Conservation (phyloP, 2,888 invertebrate genomes). For the Teleiodes luculella region DNA sequence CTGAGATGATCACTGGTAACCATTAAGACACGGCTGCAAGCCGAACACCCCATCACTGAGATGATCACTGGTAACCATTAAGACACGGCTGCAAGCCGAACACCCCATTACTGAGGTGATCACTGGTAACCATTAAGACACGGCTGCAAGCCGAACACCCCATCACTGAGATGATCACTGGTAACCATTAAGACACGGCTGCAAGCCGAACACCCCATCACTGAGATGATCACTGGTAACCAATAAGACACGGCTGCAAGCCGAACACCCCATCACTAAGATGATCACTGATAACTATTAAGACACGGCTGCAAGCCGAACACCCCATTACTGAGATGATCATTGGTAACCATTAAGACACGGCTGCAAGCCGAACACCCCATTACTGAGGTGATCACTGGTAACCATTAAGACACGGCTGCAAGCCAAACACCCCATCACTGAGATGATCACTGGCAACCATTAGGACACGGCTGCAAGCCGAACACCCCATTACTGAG, state of each 20-base stretch:
- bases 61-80: constrained; percentile 99
- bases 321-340: constrained; percentile 99
- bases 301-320: constrained; percentile 96
- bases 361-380: constrained; percentile 97
- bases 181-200: constrained; percentile 98
- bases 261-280: constrained; percentile 98
- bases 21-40: constrained; percentile 98
- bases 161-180: constrained; percentile 98
- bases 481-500: no score
- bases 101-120: constrained; percentile 99
- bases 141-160: constrained; percentile 97
- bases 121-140: constrained; percentile 98
- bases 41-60: constrained; percentile 98
- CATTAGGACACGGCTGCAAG: no score
- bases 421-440: no score
- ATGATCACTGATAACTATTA: constrained; percentile 99
- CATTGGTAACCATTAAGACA: constrained; percentile 99
- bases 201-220: constrained; percentile 97
- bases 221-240: constrained; percentile 98
- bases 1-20: constrained; percentile 97
- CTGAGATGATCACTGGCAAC: no score
- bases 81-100: constrained; percentile 96
- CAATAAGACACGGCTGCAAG: constrained; percentile 98
- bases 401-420: no score
- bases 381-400: constrained; percentile 98